Conservation (phyloP, 2,113 vertebrate genomes). For the Peromyscus leucopus region DNA sequence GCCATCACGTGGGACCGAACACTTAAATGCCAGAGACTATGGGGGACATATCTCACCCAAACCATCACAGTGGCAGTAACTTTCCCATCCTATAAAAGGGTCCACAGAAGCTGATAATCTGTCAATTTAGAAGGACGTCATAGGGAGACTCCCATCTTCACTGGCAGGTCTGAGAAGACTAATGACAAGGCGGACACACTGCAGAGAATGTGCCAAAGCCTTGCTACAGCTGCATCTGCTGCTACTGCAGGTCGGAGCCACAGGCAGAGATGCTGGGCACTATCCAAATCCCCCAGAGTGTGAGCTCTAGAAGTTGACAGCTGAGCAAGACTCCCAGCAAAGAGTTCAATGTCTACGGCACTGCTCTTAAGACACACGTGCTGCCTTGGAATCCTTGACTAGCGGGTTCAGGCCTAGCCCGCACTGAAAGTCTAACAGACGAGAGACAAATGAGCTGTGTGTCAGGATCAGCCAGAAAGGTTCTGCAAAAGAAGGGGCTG, state of each 20-base stretch:
- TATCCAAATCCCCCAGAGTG: background rate
- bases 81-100: background rate
- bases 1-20: background rate
- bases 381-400: background rate
- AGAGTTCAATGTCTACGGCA: background rate
- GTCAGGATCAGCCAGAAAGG: background rate
- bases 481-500: background rate
- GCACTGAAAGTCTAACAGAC: background rate
- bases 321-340: background rate
- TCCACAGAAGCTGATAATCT: background rate
- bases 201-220: background rate
- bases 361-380: fast-evolving
- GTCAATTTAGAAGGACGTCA: background rate
- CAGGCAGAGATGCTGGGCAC: fast-evolving
- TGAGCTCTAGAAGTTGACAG: background rate
- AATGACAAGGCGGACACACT: background rate
- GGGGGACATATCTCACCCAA: background rate
- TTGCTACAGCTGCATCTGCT: background rate
- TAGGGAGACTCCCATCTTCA: background rate
- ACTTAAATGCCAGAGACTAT: background rate
- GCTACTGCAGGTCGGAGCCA: background rate
- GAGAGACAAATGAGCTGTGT: background rate
- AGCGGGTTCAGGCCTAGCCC: background rate
- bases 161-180: background rate
- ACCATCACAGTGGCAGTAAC: background rate